Conservation (phyloP, 1,140 invertebrate species). For the Sogatella furcifera region DNA sequence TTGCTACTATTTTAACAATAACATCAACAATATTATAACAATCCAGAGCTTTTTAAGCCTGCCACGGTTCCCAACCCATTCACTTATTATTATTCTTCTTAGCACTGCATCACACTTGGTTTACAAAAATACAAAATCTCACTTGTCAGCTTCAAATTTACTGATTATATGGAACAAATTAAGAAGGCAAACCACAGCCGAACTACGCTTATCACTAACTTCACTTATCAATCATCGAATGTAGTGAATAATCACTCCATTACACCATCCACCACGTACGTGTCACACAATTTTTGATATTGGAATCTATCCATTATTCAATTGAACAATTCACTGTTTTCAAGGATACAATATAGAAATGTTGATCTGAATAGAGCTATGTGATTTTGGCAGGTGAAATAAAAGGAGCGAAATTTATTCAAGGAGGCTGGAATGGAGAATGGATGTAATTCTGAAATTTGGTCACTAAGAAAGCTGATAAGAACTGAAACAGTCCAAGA, state of each 20-base stretch:
- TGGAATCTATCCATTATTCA: too few species aligned
- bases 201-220: neutral
- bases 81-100: neutral
- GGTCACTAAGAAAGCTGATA: too few species aligned
- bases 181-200: constrained; percentile 21
- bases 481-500: too few species aligned
- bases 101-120: neutral
- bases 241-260: too few species aligned
- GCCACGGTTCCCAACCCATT: neutral
- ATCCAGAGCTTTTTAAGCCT: neutral
- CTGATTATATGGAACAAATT: constrained; percentile 8
- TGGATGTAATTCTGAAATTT: too few species aligned
- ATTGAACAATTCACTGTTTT: neutral
- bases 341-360: neutral
- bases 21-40: constrained; percentile 1
- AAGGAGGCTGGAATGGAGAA: too few species aligned
- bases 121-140: constrained; percentile 23
- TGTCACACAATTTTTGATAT: too few species aligned
- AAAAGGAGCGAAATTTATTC: too few species aligned
- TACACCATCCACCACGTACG: too few species aligned
- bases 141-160: constrained; percentile 4
- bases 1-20: constrained; percentile 1
- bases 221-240: too few species aligned
- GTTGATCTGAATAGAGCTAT: too few species aligned
- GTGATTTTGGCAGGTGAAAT: too few species aligned